Percentiles rank a stretch among this genome's conserved stretches.
Evolutionary conservation across 2,888 invertebrate species (phyloP).

Genomic region (Ypsolopha scabrella): DNA sequence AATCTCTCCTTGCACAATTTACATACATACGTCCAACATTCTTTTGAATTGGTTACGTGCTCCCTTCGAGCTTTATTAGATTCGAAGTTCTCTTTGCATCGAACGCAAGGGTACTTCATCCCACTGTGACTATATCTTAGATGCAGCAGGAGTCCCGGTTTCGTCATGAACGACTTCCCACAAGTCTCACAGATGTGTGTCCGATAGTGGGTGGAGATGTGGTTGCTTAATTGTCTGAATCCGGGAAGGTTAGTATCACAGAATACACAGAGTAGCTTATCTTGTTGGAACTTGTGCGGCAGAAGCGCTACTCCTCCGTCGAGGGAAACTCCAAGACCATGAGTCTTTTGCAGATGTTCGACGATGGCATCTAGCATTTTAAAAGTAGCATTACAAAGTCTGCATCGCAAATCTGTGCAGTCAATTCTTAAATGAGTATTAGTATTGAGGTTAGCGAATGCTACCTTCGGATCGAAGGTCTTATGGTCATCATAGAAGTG

Average conservation of each 20-base stretch:
- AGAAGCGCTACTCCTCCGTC: conserved; percentile 10
- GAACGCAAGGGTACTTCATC: conserved; percentile 19
- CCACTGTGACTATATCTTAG: conserved; percentile 29
- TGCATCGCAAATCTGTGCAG: conserved; percentile 3
- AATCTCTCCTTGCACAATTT: conserved; percentile 35
- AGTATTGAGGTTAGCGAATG: conserved; percentile 11
- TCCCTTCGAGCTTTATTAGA: conserved; percentile 28
- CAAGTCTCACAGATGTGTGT: conserved; percentile 53
- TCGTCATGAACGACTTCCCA: conserved; percentile 48
- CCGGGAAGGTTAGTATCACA: conserved; percentile 36
- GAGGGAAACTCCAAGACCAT: conserved; percentile 8
- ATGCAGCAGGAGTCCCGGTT: conserved; percentile 40
- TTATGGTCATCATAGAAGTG: conserved; percentile 37
- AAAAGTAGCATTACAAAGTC: conserved; percentile 3
- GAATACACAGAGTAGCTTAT: conserved; percentile 31
- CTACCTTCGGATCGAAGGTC: conserved; percentile 12
- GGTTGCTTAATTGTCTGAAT: conserved; percentile 43
- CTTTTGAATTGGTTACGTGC: conserved; percentile 25
- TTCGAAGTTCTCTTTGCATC: conserved; percentile 28
- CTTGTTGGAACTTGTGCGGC: conserved; percentile 24
- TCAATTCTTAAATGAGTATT: conserved; percentile 2
- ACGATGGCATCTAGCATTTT: conserved; percentile 8
- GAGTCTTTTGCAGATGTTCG: conserved; percentile 10
- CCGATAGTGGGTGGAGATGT: conserved; percentile 47
- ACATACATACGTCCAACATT: conserved; percentile 37